Evolutionary conservation across 2,113 vertebrate species (phyloP).

Genomic region (Chloropsis hardwickii): DNA sequence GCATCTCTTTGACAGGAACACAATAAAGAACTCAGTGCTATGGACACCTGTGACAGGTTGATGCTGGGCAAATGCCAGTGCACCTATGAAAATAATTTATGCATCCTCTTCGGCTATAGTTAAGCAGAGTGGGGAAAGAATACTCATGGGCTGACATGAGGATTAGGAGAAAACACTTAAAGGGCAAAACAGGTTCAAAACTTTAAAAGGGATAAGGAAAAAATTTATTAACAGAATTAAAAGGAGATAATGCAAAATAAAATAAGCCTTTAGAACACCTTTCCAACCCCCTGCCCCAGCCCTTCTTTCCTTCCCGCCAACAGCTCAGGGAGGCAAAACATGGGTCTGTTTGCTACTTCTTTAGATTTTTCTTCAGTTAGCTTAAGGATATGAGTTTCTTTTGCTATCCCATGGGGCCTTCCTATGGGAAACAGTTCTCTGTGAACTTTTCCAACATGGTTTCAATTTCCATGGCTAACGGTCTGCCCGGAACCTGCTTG

Average conservation of each 20-base stretch:
- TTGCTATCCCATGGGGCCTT: not conserved
- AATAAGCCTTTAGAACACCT: not conserved
- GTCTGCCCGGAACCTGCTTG: accelerated
- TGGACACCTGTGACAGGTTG: not conserved
- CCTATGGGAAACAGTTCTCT: not conserved
- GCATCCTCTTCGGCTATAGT: not conserved
- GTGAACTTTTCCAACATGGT: not conserved
- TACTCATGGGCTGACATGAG: too few relatives aligned
- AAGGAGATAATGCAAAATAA: not conserved
- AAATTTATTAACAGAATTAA: not conserved
- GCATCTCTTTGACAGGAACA: not conserved
- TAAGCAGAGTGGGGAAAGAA: not conserved
- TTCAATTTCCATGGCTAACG: not conserved
- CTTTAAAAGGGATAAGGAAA: not conserved
- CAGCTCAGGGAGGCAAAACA: not conserved
- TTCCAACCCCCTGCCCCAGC: accelerated
- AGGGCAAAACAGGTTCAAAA: not conserved
- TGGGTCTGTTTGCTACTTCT: not conserved
- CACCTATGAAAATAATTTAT: not conserved
- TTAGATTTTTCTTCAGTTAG: not conserved
- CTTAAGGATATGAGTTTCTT: not conserved
- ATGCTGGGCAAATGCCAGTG: not conserved
- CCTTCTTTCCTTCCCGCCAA: not conserved
- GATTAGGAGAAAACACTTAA: not conserved
- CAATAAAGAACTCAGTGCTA: not conserved